Evolutionary conservation across 2,113 vertebrate genomes (phyloP), one percentile per base, ranked within the genome.

Genomic region (Suricata suricatta): DNA sequence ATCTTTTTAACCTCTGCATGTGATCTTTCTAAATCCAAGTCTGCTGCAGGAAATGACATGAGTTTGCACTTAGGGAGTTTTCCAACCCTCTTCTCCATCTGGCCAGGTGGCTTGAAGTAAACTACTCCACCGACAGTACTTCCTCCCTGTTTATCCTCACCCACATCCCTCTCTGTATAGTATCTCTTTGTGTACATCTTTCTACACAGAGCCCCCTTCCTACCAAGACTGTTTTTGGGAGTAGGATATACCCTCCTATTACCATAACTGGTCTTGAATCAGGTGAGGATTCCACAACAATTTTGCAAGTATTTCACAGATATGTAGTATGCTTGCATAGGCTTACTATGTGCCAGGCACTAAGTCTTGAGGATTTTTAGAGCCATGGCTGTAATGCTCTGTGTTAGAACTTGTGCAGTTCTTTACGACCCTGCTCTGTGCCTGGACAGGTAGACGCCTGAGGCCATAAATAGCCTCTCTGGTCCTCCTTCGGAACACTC

Each of bases 391-490:
- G 2, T 21, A 80, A n/a, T 11, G 19, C n/a, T 79, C n/a, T 27
- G n/a, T 52, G 38, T 74, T 57, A 68, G 35, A 35, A 25, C 81
- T 86, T 86, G 93, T 85, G 33, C 35, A 57, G 4, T 93, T 90
- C 84, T 90, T 93, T 89, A 86, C 60, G 83, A 94, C 1, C 17
- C 83, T 92, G 83, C 79, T 71, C 2, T 83, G n/a, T 79, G 87
- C 38, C 33, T 89, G 80, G 66, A 27, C 6, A 81, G 87, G 85
- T 38, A 19, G 41, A 60, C 35, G 29, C 0, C 2, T 1, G 19
- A 68, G 29, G 44, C 35, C 60, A 35, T 79, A 66, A 90, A 54
- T 27, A 85, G 87, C 68, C 68, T 14, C 91, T 41, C 57, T 1
- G 16, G 38, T 57, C 44, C 44, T 71, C 33, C 17, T 12, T 54